Evolutionary conservation across 92 coral and sea anemone species (phyloP).

Genomic region (Parazoanthus swiftii): DNA sequence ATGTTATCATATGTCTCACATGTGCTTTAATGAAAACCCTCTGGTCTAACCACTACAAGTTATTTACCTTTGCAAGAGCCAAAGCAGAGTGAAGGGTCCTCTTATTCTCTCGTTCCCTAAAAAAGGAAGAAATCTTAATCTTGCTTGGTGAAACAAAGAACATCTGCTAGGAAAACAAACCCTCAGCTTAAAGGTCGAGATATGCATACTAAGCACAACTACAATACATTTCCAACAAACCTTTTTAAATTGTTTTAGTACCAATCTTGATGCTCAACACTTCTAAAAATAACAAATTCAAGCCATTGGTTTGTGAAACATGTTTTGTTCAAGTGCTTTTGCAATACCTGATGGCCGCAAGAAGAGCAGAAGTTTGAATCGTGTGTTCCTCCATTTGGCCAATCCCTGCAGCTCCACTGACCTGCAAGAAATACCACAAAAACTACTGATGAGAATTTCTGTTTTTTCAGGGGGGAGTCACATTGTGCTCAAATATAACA

Average conservation of each 20-base stretch:
- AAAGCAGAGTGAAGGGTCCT: constrained; percentile 90
- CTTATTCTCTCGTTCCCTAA: constrained; percentile 92
- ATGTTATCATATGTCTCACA: too few relatives aligned
- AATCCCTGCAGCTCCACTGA: background rate
- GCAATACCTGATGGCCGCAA: constrained; percentile 78
- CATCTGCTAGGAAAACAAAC: background rate
- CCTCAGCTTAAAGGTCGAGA: background rate
- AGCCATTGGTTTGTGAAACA: background rate
- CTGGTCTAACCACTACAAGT: too few relatives aligned
- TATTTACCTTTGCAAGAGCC: constrained; percentile 87
- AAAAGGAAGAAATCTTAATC: background rate
- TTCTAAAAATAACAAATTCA: too few relatives aligned
- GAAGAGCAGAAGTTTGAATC: constrained; percentile 74
- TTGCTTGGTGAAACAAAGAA: background rate
- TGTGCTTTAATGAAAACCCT: too few relatives aligned
- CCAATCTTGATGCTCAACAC: too few relatives aligned
- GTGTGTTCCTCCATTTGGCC: constrained; percentile 65
- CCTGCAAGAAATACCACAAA: background rate
- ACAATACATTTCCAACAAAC: too few relatives aligned
- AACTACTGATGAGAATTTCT: background rate
- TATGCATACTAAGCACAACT: too few relatives aligned
- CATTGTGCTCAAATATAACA: too few relatives aligned
- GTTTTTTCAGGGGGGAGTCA: too few relatives aligned
- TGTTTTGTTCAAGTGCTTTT: background rate
- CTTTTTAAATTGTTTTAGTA: too few relatives aligned